Evolutionary conservation across 2,113 vertebrate genomes (phyloP).

Genomic region (Zapus hudsonius): DNA sequence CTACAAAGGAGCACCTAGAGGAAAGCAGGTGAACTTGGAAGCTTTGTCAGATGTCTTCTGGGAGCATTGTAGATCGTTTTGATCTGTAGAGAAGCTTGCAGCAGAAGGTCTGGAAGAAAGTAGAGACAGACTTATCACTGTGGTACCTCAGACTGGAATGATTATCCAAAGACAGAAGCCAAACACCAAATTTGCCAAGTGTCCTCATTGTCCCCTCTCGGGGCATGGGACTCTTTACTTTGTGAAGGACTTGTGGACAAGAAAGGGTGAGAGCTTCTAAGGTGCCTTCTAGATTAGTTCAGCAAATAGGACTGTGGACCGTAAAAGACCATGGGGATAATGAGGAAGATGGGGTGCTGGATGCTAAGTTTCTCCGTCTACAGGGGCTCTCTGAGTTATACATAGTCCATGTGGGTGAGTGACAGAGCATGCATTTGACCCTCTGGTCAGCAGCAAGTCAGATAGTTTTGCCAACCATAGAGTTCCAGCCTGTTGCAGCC

Average conservation of each 20-base stretch:
- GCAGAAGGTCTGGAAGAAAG: slow-evolving; percentile 1
- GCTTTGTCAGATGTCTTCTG: neutral
- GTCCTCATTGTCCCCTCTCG: neutral
- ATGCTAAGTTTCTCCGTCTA: neutral
- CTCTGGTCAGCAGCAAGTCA: neutral
- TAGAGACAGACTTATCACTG: neutral
- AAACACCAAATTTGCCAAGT: neutral
- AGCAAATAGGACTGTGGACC: neutral
- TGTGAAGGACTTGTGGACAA: neutral
- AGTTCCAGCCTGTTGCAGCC: rapidly evolving
- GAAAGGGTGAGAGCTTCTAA: neutral
- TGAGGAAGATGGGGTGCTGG: neutral
- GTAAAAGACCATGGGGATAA: neutral
- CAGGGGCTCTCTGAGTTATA: neutral
- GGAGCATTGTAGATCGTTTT: neutral
- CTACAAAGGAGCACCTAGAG: neutral
- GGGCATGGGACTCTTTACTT: neutral
- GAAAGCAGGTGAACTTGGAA: neutral
- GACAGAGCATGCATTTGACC: neutral
- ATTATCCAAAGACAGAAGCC: neutral
- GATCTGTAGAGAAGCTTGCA: neutral
- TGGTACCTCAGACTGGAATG: neutral
- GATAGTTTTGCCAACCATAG: too few relatives aligned
- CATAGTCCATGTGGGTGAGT: neutral
- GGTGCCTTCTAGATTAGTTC: neutral